These are phyloP conservation scores for Tetragonula carbonaria DNA, from an alignment of 2,888 invertebrate genomes.

Conservation along the genomic window DNA sequence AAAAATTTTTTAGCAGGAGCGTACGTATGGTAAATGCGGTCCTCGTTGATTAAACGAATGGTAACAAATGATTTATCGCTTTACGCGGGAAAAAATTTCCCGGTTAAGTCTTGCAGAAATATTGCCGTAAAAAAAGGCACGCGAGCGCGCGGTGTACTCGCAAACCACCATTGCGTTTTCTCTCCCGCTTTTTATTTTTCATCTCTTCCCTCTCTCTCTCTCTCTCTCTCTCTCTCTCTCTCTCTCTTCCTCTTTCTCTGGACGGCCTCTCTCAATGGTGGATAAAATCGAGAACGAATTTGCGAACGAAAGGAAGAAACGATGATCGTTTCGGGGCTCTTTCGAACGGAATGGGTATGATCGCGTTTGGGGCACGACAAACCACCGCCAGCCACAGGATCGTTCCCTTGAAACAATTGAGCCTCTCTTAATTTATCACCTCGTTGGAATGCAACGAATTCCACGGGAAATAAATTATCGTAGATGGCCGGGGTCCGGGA, in stretches of 20 bases:
- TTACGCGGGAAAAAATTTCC: conserved; percentile 3
- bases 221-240: background rate
- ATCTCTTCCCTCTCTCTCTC: background rate
- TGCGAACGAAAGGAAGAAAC: conserved; percentile 55
- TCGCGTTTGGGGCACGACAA: conserved; percentile 44
- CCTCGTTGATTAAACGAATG: background rate
- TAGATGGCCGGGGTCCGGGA: conserved; percentile 53
- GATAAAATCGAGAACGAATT: conserved; percentile 60
- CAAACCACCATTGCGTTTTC: background rate
- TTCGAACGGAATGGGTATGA: background rate
- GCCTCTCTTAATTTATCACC: conserved; percentile 77
- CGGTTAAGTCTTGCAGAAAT: conserved; percentile 45
- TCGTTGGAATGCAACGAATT: conserved; percentile 76
- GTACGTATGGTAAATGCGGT: background rate
- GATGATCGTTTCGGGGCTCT: conserved; percentile 36
- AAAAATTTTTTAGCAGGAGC: no score
- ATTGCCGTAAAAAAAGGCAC: conserved; percentile 4
- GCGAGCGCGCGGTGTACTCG: background rate
- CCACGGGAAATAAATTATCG: conserved; percentile 76
- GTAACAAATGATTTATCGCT: background rate
- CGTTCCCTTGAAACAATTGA: conserved; percentile 76
- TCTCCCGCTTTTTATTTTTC: background rate
- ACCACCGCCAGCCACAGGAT: conserved; percentile 60
- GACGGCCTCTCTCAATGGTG: background rate
- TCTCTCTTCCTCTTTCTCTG: background rate